Conservation (phyloP, 2,113 vertebrate species). For the Melanerpes formicivorus region DNA sequence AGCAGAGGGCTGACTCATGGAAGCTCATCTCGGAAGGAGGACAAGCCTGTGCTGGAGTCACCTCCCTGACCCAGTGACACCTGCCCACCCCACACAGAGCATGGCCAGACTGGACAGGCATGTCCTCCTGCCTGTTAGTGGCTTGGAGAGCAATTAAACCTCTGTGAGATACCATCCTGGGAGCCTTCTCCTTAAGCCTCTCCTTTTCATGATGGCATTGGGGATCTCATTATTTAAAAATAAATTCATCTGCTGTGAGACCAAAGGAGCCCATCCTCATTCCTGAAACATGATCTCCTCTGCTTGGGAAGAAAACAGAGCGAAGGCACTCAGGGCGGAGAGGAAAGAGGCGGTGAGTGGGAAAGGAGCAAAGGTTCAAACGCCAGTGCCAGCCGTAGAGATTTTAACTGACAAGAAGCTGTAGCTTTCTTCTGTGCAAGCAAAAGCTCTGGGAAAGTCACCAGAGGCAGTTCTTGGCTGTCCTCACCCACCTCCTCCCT, state of each 20-base stretch:
- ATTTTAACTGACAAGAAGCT: neutral
- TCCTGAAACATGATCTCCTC: neutral
- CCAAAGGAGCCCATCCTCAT: neutral
- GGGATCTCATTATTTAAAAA: neutral
- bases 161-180: accelerated
- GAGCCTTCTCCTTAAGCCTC: neutral
- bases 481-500: neutral
- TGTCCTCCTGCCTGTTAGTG: accelerated
- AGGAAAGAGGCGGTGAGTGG: neutral
- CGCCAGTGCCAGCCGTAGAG: neutral
- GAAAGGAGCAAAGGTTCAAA: neutral
- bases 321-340: neutral
- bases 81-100: accelerated
- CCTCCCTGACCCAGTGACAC: neutral
- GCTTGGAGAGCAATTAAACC: neutral
- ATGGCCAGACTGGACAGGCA: accelerated
- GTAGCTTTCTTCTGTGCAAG: accelerated
- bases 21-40: neutral
- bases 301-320: neutral
- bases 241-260: neutral
- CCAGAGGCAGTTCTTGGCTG: neutral
- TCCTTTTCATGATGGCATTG: accelerated
- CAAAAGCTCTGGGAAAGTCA: neutral
- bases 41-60: neutral
- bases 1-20: neutral